phyloP scores from a whole-genome alignment of 2,888 invertebrate species.

The Syrphus vitripennis region DNA sequence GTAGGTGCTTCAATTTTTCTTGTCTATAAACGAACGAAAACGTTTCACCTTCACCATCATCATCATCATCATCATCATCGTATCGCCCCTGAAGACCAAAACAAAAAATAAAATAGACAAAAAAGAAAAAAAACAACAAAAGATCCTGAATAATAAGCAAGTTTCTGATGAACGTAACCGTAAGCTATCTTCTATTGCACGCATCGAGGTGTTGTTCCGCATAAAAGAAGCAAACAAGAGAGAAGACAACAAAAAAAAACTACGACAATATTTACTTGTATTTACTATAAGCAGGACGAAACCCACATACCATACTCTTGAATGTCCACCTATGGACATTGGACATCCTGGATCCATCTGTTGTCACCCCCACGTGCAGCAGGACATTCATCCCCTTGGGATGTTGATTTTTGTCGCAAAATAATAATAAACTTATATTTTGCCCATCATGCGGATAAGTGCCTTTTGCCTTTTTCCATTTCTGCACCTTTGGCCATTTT shows the following conservation, averaged over 20 bases:
- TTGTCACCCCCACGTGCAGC: conserved; percentile 54
- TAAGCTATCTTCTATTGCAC: conserved; percentile 19
- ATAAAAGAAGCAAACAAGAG: neutral
- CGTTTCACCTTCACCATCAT: conserved; percentile 47
- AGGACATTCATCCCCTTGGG: conserved; percentile 50
- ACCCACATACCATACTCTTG: neutral
- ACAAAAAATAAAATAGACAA: too few species aligned
- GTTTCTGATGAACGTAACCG: conserved; percentile 27
- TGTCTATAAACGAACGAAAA: neutral
- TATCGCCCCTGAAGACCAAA: neutral
- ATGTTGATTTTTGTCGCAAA: conserved; percentile 71
- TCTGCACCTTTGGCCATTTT: conserved; percentile 55
- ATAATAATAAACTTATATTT: conserved; percentile 71
- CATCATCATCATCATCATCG: neutral
- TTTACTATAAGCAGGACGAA: conserved; percentile 5
- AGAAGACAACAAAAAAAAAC: neutral
- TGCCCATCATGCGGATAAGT: conserved; percentile 69
- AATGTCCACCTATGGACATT: neutral
- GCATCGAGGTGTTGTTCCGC: conserved; percentile 47
- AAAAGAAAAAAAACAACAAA: conserved; percentile 11
- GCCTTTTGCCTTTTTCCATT: conserved; percentile 43
- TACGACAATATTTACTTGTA: conserved; percentile 37
- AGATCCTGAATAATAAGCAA: conserved; percentile 58
- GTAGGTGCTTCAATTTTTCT: neutral
- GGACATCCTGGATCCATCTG: conserved; percentile 52